phyloP scores from a whole-genome alignment of 2,888 invertebrate species.

The Perdita meconis region DNA sequence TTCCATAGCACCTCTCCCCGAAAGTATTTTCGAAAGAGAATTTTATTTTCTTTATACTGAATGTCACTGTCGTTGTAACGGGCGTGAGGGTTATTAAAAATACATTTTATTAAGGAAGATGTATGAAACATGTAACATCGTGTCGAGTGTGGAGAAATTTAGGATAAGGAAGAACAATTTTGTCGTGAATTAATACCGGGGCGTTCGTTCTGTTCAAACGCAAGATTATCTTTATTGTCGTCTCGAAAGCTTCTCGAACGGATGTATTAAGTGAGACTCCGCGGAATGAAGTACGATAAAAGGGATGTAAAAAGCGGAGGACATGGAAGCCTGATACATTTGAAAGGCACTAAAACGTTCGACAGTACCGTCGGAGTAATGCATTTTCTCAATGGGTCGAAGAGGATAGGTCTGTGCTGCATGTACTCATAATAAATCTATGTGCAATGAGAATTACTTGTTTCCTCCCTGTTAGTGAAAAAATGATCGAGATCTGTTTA shows the following conservation, averaged over 20 bases:
- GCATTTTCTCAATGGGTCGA: constrained; percentile 32
- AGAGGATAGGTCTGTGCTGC: constrained; percentile 17
- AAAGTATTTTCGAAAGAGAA: no score
- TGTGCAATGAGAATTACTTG: constrained; percentile 11
- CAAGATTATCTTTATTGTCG: constrained; percentile 58
- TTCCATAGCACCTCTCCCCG: no score
- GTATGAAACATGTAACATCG: background rate
- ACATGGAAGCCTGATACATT: constrained; percentile 46
- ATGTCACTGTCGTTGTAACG: no score
- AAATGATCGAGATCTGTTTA: no score
- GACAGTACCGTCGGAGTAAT: constrained; percentile 25
- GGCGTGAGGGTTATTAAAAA: background rate
- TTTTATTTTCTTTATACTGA: no score
- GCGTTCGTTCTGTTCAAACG: constrained; percentile 38
- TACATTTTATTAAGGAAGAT: background rate
- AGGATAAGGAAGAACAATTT: constrained; percentile 33
- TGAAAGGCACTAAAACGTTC: constrained; percentile 51
- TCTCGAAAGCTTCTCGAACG: constrained; percentile 50
- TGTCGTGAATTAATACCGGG: constrained; percentile 48
- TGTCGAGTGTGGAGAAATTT: constrained; percentile 25
- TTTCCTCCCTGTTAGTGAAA: no score
- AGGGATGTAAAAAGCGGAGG: constrained; percentile 43
- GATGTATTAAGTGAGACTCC: constrained; percentile 54
- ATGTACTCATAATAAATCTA: constrained; percentile 34
- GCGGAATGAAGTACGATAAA: constrained; percentile 51